A percentile compares a stretch with the other conserved stretches of the same genome.
Conservation (phyloP, 1,140 invertebrate species). For the Leptinotarsa defecta region DNA sequence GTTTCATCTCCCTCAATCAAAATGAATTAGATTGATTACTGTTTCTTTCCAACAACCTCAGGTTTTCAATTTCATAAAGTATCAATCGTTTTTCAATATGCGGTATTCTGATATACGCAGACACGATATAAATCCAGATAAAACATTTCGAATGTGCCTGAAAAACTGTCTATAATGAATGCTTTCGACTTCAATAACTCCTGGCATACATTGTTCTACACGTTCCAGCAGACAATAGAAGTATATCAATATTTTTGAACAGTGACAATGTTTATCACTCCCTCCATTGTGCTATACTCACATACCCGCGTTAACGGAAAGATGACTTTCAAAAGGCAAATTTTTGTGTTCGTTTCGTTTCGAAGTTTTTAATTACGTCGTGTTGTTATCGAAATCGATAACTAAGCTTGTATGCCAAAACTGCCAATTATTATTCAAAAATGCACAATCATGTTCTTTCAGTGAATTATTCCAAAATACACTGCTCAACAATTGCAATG, state of each 20-base stretch:
- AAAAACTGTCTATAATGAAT: slow-evolving; percentile 1
- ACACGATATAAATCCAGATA: background rate
- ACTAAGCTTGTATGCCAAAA: no score
- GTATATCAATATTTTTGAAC: background rate
- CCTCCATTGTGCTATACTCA: background rate
- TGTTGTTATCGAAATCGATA: background rate
- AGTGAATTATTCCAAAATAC: no score
- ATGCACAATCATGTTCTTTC: no score
- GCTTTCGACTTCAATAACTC: background rate
- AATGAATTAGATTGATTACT: no score
- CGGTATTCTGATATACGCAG: background rate
- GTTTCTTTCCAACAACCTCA: no score
- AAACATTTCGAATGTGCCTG: background rate
- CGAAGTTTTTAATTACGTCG: background rate
- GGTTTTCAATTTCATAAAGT: no score
- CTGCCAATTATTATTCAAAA: no score
- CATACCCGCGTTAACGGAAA: background rate
- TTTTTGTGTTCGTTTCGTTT: background rate
- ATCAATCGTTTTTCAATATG: no score
- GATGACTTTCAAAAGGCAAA: background rate
- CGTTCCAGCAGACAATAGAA: background rate
- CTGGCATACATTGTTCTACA: background rate
- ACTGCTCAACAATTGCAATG: no score
- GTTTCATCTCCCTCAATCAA: no score
- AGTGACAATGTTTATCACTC: background rate